Base-by-base conservation (phyloP, 1,140 invertebrate species). In the Drosophila pseudoobscura region DNA sequence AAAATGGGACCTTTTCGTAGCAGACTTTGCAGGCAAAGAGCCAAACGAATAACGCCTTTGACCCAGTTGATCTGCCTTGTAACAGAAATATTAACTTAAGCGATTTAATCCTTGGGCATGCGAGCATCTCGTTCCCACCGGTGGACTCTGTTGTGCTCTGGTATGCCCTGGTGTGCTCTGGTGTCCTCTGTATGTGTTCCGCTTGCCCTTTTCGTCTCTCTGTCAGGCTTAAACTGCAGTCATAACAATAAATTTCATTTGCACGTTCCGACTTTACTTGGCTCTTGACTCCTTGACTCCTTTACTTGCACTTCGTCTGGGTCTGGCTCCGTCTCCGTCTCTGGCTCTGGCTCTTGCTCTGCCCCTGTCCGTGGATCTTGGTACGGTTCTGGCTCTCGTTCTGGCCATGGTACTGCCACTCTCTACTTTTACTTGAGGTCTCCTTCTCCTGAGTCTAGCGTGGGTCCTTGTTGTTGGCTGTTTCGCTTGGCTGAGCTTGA, bases 161-260 rank as follows among this genome's bases (percentile, higher is more conserved):
- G 24, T 26, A 6, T 6, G 29, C 29, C 13, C 35, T 39, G 35
- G 9, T 35, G 35, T 39, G 13, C n/a, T 24, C 2, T 15, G 22
- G 17, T 26, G 4, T 45, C 20, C 20, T 46, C 17, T 15, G 9
- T 9, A 6, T n/a, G 39, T 31, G 54, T 31, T n/a, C 45, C 54
- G 17, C 13, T 69, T n/a, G 35, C 31, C 58, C 44, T 57, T 56
- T 53, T 50, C 41, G 55, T 56, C 56, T 54, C 9, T 64, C 41
- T 79, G 59, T 45, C 72, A 60, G 59, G 55, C 59, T 68, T 74
- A 85, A 85, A 85, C 82, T 87, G 82, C 82, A 85, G 79, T 85
- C 82, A 75, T 85, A 80, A 87, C 80, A 77, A 87, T 85, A 85
- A 87, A 80, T 85, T 85, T 63, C 60, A 87, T 82, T 87, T 87